These are phyloP conservation scores for Calephelis perditalis DNA, from an alignment of 2,888 invertebrate species.

Conservation along the genomic window DNA sequence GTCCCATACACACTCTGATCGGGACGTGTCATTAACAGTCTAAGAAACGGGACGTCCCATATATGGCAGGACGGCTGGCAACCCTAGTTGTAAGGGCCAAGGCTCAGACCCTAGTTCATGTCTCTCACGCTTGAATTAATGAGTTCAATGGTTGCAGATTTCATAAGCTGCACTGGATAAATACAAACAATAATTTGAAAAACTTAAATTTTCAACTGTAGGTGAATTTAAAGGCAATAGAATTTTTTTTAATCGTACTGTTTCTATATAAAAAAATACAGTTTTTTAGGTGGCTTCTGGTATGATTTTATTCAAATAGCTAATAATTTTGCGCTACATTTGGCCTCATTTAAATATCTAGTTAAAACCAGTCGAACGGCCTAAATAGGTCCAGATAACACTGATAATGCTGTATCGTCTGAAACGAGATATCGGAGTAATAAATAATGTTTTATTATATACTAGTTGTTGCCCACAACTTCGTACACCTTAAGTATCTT, in stretches of 20 bases:
- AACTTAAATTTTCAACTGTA: neutral
- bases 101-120: constrained; percentile 37
- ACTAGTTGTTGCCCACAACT: neutral
- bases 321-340: too few relatives aligned
- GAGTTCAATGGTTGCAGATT: neutral
- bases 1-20: too few relatives aligned
- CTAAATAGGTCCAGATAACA: constrained; percentile 3
- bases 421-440: neutral
- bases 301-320: too few relatives aligned
- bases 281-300: too few relatives aligned
- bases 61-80: too few relatives aligned
- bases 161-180: neutral
- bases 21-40: too few relatives aligned
- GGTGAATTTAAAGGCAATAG: too few relatives aligned
- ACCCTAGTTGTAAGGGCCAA: constrained; percentile 15
- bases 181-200: neutral
- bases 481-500: too few relatives aligned
- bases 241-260: too few relatives aligned
- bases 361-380: neutral
- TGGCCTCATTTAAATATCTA: neutral
- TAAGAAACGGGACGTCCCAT: too few relatives aligned
- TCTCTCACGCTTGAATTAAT: constrained; percentile 46
- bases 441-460: neutral
- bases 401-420: neutral
- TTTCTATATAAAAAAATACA: too few relatives aligned